Evolutionary conservation across 1,140 invertebrate species (phyloP).

Genomic region (Microplitis mediator): DNA sequence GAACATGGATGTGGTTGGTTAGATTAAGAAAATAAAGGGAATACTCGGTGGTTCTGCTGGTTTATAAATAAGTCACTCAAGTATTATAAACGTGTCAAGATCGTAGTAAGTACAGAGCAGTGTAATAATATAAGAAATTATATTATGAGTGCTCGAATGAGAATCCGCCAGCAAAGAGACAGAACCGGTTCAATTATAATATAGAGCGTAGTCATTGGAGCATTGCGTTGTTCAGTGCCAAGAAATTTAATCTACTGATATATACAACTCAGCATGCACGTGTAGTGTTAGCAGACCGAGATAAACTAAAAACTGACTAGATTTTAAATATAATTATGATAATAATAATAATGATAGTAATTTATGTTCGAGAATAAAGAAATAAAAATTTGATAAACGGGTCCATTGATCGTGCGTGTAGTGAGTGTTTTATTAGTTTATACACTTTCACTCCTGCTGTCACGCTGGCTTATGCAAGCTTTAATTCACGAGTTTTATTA

Average conservation of each 20-base stretch:
- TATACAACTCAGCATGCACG: too few species aligned
- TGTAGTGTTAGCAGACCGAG: too few species aligned
- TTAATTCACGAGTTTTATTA: background rate
- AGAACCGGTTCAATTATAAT: slow-evolving; percentile 27
- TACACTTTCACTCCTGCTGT: slow-evolving; percentile 8
- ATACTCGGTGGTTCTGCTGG: background rate
- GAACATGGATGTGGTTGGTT: too few species aligned
- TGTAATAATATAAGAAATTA: background rate
- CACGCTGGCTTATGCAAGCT: slow-evolving; percentile 16
- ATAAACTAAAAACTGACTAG: too few species aligned
- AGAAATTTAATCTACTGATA: background rate
- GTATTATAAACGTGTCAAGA: background rate
- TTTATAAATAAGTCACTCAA: background rate
- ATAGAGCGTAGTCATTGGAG: background rate
- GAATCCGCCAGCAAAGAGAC: slow-evolving; percentile 13
- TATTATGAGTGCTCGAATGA: background rate
- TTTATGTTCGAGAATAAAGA: background rate
- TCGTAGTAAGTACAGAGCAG: background rate
- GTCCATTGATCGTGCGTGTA: slow-evolving; percentile 14
- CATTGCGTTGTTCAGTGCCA: background rate
- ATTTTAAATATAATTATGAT: too few species aligned
- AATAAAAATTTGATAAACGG: slow-evolving; percentile 12
- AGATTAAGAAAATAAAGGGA: background rate
- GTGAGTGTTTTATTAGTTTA: background rate
- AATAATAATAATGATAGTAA: too few species aligned